Evolutionary conservation across 2,113 vertebrate species (phyloP).

Genomic region (human): GRCh38 chr9:133227501-133228000

Average conservation of each 20-base stretch:
- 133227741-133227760: neutral
- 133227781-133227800: accelerated
- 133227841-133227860: accelerated
- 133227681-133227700: neutral
- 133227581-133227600: no score
- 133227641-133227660: neutral
- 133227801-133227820: neutral
- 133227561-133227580: no score
- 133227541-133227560: neutral
- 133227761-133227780: neutral
- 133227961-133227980: neutral
- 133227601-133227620: neutral
- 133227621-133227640: neutral
- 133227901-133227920: neutral
- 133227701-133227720: accelerated
- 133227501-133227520: no score
- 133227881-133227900: no score
- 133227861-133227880: no score
- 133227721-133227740: accelerated
- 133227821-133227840: no score
- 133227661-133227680: neutral
- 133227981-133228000: accelerated
- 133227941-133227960: neutral
- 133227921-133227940: accelerated
- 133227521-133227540: neutral